These are phyloP conservation scores for Chitala chitala DNA, from an alignment of 2,113 vertebrate genomes.

Conservation along the genomic window DNA sequence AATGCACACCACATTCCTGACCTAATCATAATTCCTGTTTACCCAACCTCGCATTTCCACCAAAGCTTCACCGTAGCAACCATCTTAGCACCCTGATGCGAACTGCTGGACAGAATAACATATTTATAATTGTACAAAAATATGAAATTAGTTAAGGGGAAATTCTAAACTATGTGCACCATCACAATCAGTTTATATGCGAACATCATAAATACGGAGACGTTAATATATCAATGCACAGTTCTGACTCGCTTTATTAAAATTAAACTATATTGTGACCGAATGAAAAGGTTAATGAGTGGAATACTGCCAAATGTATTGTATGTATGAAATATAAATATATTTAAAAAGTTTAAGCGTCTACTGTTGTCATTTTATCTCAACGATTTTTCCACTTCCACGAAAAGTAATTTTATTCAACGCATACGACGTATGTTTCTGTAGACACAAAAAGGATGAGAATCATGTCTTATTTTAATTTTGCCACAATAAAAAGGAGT, in stretches of 20 bases:
- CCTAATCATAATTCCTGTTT: background rate
- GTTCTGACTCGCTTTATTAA: conserved; percentile 43
- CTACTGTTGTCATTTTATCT: conserved; percentile 1
- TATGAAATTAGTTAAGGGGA: too few species aligned
- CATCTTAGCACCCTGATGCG: conserved; percentile 46
- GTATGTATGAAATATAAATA: conserved; percentile 31
- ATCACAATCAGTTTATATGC: too few species aligned
- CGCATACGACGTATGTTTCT: too few species aligned
- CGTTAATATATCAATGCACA: conserved; percentile 38
- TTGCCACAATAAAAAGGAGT: background rate
- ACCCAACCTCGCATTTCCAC: background rate
- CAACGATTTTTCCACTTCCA: too few species aligned
- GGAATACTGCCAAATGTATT: conserved; percentile 33
- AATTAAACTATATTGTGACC: conserved; percentile 34
- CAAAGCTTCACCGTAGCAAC: conserved; percentile 42
- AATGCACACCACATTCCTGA: conserved; percentile 11
- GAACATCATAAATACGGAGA: conserved; percentile 32
- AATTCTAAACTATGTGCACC: too few species aligned
- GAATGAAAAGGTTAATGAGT: conserved; percentile 34
- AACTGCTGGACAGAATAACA: conserved; percentile 14
- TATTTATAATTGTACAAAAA: conserved; percentile 1
- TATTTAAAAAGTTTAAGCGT: conserved; percentile 43
- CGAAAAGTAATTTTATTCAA: too few species aligned
- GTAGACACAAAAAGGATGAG: too few species aligned
- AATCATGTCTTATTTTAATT: too few species aligned